Conservation (phyloP, 2,113 vertebrate genomes). For the Neofelis nebulosa region DNA sequence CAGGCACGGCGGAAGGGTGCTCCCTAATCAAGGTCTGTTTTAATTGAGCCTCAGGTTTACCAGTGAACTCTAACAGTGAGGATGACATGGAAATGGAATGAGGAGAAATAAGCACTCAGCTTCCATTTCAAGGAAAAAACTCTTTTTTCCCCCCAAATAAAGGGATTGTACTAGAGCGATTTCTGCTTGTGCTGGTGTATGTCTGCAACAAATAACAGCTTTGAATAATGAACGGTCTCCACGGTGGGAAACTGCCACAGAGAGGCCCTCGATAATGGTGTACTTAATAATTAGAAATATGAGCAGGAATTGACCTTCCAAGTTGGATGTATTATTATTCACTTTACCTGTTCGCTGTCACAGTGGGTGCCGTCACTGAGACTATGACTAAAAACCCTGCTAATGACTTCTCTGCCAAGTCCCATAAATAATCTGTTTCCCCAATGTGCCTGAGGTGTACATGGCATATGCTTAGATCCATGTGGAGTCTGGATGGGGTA, state of each 20-base stretch:
- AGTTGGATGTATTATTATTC: conserved; percentile 45
- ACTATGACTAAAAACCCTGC: conserved; percentile 40
- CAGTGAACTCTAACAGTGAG: background rate
- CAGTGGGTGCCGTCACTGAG: conserved; percentile 54
- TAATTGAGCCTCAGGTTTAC: background rate
- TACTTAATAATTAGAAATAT: conserved; percentile 49
- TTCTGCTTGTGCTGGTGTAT: background rate
- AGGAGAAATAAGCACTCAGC: background rate
- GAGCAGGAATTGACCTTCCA: conserved; percentile 61
- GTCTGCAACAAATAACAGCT: background rate
- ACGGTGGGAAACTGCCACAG: background rate
- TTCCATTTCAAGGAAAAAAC: background rate
- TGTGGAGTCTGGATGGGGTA: background rate
- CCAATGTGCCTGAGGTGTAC: background rate
- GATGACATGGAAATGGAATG: background rate
- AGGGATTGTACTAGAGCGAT: background rate
- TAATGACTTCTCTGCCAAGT: conserved; percentile 50
- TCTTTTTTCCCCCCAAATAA: background rate
- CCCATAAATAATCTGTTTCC: conserved; percentile 46
- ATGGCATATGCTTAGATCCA: conserved; percentile 51
- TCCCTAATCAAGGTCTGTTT: background rate
- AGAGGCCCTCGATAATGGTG: background rate
- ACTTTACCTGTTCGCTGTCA: conserved; percentile 57
- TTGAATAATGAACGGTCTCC: conserved; percentile 30
- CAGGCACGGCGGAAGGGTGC: background rate